These are phyloP conservation scores for Ylistrum balloti DNA, from an alignment of 1,140 invertebrate species.

Conservation along the genomic window DNA sequence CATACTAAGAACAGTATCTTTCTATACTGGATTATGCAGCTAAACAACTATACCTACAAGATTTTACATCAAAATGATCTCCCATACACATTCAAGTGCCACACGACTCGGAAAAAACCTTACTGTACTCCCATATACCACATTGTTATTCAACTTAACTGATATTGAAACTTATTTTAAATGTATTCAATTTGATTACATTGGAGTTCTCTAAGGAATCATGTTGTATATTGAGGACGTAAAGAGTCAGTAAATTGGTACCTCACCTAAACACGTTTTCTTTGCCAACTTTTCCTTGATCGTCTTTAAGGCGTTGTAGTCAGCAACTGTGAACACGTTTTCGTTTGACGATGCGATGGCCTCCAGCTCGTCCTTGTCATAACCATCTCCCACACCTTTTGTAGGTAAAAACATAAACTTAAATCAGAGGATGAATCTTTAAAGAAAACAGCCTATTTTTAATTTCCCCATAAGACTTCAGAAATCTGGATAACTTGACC, in stretches of 20 bases:
- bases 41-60: too few relatives aligned
- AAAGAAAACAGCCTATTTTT: not conserved
- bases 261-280: slow-evolving; percentile 60
- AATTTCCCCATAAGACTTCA: too few relatives aligned
- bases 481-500: too few relatives aligned
- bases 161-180: not conserved
- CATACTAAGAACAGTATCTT: not conserved
- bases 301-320: slow-evolving; percentile 56
- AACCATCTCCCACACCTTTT: slow-evolving; percentile 68
- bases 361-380: slow-evolving; percentile 63
- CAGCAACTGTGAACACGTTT: slow-evolving; percentile 55
- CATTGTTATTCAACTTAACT: not conserved
- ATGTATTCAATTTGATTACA: too few relatives aligned
- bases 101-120: too few relatives aligned
- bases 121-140: too few relatives aligned
- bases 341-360: slow-evolving; percentile 59
- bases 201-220: too few relatives aligned
- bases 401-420: not conserved
- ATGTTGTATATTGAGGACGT: too few relatives aligned
- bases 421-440: too few relatives aligned
- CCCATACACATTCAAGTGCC: too few relatives aligned
- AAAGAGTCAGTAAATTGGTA: not conserved
- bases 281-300: slow-evolving; percentile 56
- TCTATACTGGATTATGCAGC: too few relatives aligned
- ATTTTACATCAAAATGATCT: too few relatives aligned